Percentiles rank a stretch among this genome's conserved stretches.
Conservation (phyloP, 2,113 vertebrate genomes). For the Thymallus thymallus region DNA sequence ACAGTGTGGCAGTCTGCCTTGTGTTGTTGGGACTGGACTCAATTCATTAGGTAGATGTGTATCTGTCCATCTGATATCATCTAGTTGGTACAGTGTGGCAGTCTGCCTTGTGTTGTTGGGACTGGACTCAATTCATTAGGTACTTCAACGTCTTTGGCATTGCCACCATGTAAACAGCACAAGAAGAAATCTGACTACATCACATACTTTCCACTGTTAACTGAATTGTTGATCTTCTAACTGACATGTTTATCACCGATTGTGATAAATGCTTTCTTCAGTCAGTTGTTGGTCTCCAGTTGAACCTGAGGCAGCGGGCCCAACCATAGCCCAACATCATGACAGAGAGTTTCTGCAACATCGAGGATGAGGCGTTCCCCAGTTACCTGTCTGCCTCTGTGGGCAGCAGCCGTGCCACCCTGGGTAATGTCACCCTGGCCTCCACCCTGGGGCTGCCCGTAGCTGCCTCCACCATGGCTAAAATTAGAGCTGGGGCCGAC, state of each 20-base stretch:
- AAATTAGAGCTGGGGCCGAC: slow-evolving; percentile 66
- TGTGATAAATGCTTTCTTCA: not conserved
- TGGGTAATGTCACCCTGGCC: slow-evolving; percentile 83
- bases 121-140: no score
- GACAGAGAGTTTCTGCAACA: slow-evolving; percentile 81
- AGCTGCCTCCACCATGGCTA: slow-evolving; percentile 91
- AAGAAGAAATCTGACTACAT: not conserved
- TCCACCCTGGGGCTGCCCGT: slow-evolving; percentile 88
- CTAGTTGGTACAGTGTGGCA: no score
- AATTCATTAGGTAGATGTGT: no score
- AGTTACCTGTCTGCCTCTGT: slow-evolving; percentile 81
- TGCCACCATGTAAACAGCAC: no score
- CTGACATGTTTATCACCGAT: not conserved
- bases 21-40: no score
- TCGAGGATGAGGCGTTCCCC: slow-evolving; percentile 88
- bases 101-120: no score
- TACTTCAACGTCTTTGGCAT: no score
- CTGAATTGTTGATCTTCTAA: not conserved
- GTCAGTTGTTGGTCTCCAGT: not conserved
- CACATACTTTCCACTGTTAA: not conserved
- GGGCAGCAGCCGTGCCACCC: slow-evolving; percentile 68
- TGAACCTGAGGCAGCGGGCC: not conserved
- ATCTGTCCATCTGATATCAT: no score
- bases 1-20: no score
- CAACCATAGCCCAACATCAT: slow-evolving; percentile 16